These are phyloP conservation scores for Nephila pilipes DNA, from an alignment of 1,140 invertebrate species.

Conservation along the genomic window DNA sequence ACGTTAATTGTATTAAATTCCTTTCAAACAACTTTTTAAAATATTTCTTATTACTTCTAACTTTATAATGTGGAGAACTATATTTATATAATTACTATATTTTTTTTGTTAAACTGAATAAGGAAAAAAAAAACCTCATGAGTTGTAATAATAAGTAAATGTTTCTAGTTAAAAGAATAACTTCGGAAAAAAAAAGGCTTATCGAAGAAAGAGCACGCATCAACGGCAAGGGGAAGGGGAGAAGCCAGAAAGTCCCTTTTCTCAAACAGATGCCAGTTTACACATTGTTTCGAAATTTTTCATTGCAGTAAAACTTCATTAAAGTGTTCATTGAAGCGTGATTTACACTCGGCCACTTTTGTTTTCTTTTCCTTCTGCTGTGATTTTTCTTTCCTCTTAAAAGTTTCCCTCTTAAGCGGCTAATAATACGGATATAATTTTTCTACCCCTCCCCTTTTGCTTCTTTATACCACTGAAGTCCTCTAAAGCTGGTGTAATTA, in stretches of 20 bases:
- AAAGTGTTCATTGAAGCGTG: constrained; percentile 4
- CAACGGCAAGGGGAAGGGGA: not conserved
- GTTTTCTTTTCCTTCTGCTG: not conserved
- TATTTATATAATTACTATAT: too few species aligned
- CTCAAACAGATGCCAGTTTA: constrained; percentile 11
- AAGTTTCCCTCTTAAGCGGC: not conserved
- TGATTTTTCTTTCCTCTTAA: not conserved
- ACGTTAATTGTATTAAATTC: too few species aligned
- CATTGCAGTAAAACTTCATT: not conserved
- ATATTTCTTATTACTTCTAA: too few species aligned
- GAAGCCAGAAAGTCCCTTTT: not conserved
- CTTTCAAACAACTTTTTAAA: too few species aligned
- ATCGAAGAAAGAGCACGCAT: too few species aligned
- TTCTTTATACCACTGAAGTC: not conserved
- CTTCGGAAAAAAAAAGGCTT: too few species aligned
- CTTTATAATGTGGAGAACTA: too few species aligned
- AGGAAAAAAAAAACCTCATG: too few species aligned
- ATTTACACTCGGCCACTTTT: constrained; percentile 5
- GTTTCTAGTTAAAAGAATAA: too few species aligned
- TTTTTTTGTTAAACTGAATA: too few species aligned
- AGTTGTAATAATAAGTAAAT: too few species aligned
- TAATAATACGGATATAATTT: constrained; percentile 12
- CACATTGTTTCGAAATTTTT: not conserved
- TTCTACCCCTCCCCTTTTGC: not conserved
- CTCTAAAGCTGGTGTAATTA: not conserved